Evolutionary conservation across 2,113 vertebrate genomes (phyloP).

Genomic region (Hyperopisus bebe): DNA sequence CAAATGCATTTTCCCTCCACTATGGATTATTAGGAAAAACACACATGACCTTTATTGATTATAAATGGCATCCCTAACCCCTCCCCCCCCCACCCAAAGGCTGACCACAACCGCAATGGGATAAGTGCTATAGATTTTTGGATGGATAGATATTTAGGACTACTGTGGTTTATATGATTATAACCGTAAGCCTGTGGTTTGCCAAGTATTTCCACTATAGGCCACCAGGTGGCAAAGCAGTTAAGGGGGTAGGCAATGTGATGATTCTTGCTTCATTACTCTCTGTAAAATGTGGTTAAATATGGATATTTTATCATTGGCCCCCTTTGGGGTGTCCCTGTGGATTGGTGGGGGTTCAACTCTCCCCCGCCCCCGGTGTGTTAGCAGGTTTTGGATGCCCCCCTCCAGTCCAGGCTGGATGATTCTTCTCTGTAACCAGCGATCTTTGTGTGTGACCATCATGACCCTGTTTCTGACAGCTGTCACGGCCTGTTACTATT

Average conservation of each 20-base stretch:
- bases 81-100: not conserved
- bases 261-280: not conserved
- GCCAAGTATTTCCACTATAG: not conserved
- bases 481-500: not conserved
- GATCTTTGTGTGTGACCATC: not conserved
- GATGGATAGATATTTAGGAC: not conserved
- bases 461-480: not conserved
- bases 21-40: not conserved
- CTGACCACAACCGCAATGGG: not conserved
- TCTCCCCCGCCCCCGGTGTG: not conserved
- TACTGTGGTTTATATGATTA: not conserved
- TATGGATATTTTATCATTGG: not conserved
- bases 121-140: not conserved
- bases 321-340: not conserved
- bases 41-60: not conserved
- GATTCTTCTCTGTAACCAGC: not conserved
- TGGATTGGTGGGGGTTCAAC: not conserved
- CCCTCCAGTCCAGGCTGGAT: not conserved
- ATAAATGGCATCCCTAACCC: not conserved
- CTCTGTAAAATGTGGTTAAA: not conserved
- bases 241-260: not conserved
- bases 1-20: slow-evolving; percentile 19
- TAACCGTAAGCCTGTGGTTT: not conserved
- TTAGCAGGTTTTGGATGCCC: not conserved
- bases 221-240: not conserved